A percentile compares a stretch with the other conserved stretches of the same genome.
Conservation (phyloP, 2,113 vertebrate species). For the Xyrauchen texanus region DNA sequence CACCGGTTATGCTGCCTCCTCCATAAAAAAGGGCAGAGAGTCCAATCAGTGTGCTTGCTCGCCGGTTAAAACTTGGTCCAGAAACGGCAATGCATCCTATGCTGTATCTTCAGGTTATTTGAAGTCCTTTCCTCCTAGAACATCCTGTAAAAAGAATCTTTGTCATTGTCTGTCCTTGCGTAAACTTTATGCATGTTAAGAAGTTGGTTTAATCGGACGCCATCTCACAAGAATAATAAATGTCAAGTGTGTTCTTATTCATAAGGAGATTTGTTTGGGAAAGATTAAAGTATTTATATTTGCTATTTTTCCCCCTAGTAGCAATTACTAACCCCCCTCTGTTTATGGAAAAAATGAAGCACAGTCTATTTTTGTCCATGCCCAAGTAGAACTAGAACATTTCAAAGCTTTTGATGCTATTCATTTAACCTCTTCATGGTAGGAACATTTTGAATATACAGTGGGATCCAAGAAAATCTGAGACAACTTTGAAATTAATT, state of each 20-base stretch:
- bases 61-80: conserved; percentile 53
- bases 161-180: not conserved
- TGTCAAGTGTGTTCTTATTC: conserved; percentile 39
- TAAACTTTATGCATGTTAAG: conserved; percentile 28
- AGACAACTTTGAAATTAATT: no score
- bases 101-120: not conserved
- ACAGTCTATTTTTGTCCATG: conserved; percentile 59
- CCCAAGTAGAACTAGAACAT: conserved; percentile 49
- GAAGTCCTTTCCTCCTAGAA: conserved; percentile 10
- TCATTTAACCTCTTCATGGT: conserved; percentile 19
- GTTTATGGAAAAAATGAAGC: conserved; percentile 67
- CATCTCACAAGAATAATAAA: conserved; percentile 54
- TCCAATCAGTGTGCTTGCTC: conserved; percentile 67
- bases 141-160: conserved; percentile 4
- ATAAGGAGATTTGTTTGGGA: conserved; percentile 54
- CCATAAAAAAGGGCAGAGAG: conserved; percentile 58
- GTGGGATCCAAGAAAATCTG: no score
- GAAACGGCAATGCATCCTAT: conserved; percentile 20
- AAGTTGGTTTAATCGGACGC: not conserved
- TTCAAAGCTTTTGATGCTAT: conserved; percentile 54
- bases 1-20: conserved; percentile 56
- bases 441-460: no score
- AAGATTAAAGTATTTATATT: conserved; percentile 61
- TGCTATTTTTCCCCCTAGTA: conserved; percentile 27
- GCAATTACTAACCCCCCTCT: conserved; percentile 45